phyloP scores from a whole-genome alignment of 2,888 invertebrate genomes.

The Eupithecia exiguata region DNA sequence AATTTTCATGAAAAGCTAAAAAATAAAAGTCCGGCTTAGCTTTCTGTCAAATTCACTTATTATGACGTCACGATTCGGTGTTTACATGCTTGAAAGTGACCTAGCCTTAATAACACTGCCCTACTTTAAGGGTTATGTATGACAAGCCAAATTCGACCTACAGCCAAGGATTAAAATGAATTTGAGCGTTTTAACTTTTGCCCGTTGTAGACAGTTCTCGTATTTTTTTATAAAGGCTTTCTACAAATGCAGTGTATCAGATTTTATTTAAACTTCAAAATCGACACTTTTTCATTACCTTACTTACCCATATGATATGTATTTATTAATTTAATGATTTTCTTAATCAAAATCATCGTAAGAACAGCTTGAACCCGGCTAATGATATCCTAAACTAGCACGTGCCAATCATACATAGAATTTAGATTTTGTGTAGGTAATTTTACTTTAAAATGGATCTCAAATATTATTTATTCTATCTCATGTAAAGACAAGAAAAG shows the following conservation, averaged over 20 bases:
- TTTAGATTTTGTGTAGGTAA: neutral
- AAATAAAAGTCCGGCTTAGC: neutral
- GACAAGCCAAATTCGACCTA: constrained; percentile 16
- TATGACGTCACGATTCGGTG: constrained; percentile 18
- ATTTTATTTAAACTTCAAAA: neutral
- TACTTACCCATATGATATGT: neutral
- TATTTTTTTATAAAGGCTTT: neutral
- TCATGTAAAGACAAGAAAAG: neutral
- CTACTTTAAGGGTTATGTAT: constrained; percentile 21
- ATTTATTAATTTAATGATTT: neutral
- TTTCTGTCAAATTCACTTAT: neutral
- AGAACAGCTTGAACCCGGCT: neutral
- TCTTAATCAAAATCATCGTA: neutral
- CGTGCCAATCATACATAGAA: neutral
- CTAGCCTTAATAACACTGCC: constrained; percentile 32
- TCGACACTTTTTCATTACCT: neutral
- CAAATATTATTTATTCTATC: neutral
- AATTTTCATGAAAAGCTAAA: neutral
- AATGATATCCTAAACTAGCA: neutral
- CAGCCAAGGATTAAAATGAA: neutral
- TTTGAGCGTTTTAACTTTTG: neutral
- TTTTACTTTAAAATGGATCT: neutral
- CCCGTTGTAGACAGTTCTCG: neutral
- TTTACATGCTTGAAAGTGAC: constrained; percentile 28
- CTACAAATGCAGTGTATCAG: neutral